A percentile compares a stretch with the other conserved stretches of the same genome.
Conservation (phyloP, 2,888 invertebrate species). For the Oxycera nigricornis region DNA sequence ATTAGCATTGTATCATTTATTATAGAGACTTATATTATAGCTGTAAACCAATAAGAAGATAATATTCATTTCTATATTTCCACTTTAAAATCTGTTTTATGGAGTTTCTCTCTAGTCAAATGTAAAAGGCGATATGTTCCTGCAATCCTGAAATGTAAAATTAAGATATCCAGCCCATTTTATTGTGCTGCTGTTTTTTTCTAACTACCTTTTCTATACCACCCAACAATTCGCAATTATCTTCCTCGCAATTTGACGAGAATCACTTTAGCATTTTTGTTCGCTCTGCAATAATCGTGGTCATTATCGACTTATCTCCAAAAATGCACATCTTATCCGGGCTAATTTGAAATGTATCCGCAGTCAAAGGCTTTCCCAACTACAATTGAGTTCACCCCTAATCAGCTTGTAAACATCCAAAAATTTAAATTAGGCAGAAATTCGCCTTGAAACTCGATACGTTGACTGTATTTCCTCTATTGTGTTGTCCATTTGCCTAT, state of each 20-base stretch:
- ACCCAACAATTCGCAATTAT: conserved; percentile 10
- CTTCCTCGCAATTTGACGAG: not conserved
- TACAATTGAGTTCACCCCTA: conserved; percentile 12
- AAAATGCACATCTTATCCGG: conserved; percentile 13
- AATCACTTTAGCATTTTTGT: not conserved
- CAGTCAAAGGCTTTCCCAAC: not conserved
- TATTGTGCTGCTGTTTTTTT: no score
- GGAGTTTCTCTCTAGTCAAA: no score
- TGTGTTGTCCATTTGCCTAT: conserved; percentile 32
- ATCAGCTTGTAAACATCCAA: not conserved
- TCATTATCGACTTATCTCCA: conserved; percentile 4
- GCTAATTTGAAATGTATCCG: conserved; percentile 17
- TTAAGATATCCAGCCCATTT: no score
- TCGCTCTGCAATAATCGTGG: conserved; percentile 4
- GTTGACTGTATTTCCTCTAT: not conserved
- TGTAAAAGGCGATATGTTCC: no score
- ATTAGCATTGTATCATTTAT: no score
- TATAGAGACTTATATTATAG: no score
- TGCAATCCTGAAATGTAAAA: no score
- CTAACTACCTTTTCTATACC: no score
- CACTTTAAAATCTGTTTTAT: no score
- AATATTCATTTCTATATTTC: no score
- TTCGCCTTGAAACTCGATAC: conserved; percentile 32
- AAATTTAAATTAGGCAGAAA: conserved; percentile 39
- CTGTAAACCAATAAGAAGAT: no score